phyloP scores from a whole-genome alignment of 2,113 vertebrate species.

The Larimichthys polyactis region DNA sequence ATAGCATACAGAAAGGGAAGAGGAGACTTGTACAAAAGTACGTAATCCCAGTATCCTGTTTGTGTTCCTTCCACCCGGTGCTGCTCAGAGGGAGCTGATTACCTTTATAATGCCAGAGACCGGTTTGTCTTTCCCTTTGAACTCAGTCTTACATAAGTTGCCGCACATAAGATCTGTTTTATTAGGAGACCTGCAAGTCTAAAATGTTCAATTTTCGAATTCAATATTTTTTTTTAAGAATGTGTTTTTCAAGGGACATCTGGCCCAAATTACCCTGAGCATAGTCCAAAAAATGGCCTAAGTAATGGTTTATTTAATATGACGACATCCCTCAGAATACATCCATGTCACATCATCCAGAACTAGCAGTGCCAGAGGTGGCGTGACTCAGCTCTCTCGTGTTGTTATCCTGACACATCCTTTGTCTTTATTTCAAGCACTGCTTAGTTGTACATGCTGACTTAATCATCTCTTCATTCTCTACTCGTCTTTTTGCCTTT shows the following conservation, averaged over 20 bases:
- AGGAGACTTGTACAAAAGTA: slow-evolving; percentile 25
- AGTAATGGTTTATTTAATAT: not conserved
- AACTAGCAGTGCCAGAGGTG: slow-evolving; percentile 13
- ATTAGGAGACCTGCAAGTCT: not conserved
- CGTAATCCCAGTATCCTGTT: slow-evolving; percentile 33
- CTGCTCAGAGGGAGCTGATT: not conserved
- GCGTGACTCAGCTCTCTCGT: slow-evolving; percentile 10
- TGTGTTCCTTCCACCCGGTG: slow-evolving; percentile 8
- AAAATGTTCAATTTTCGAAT: slow-evolving; percentile 16
- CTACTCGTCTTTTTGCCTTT: slow-evolving; percentile 6
- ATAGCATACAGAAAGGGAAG: slow-evolving; percentile 39
- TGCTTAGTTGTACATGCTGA: slow-evolving; percentile 29
- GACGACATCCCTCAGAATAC: not conserved
- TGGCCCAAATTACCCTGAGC: not conserved
- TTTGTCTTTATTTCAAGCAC: slow-evolving; percentile 26
- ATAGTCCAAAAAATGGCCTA: not conserved
- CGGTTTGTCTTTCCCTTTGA: not conserved
- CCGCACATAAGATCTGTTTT: not conserved
- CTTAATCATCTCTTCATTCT: not conserved
- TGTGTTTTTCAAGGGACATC: not conserved
- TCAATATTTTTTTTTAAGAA: too few species aligned
- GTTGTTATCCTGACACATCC: slow-evolving; percentile 9
- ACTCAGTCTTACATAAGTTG: slow-evolving; percentile 23
- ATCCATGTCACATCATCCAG: slow-evolving; percentile 3
- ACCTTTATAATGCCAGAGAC: not conserved